These are phyloP conservation scores for Hydraecia micacea DNA, from an alignment of 2,888 invertebrate species.

Conservation along the genomic window DNA sequence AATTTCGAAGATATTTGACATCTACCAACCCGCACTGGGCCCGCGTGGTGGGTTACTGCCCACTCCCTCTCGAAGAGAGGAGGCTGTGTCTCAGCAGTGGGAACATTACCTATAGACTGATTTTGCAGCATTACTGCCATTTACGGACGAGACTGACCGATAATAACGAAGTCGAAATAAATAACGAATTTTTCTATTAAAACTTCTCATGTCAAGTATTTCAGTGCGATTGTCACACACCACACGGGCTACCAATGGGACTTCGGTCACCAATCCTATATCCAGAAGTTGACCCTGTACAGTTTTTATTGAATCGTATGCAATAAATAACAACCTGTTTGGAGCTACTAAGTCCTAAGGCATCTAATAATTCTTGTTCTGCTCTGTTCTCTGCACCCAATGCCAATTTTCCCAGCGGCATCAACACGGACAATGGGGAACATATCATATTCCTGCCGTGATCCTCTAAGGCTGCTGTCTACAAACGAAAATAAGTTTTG, in stretches of 20 bases:
- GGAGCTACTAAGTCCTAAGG: constrained; percentile 65
- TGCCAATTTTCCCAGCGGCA: constrained; percentile 78
- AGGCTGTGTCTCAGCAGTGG: too few species aligned
- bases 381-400: constrained; percentile 71
- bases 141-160: background rate
- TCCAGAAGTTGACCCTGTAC: background rate
- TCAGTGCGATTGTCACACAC: background rate
- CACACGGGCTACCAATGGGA: background rate
- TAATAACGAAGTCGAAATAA: background rate
- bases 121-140: background rate
- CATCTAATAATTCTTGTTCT: constrained; percentile 67
- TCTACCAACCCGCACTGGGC: background rate
- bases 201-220: too few species aligned
- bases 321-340: constrained; percentile 45
- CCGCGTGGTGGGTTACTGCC: background rate
- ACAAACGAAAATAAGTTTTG: constrained; percentile 27
- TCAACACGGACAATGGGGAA: constrained; percentile 78
- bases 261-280: background rate
- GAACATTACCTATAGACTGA: background rate
- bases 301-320: background rate
- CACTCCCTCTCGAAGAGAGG: too few species aligned
- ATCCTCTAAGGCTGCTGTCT: constrained; percentile 66
- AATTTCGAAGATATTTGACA: background rate
- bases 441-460: constrained; percentile 70
- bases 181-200: background rate